A percentile compares a stretch with the other conserved stretches of the same genome.
Conservation (phyloP, 2,113 vertebrate genomes). For the Ochotona princeps region DNA sequence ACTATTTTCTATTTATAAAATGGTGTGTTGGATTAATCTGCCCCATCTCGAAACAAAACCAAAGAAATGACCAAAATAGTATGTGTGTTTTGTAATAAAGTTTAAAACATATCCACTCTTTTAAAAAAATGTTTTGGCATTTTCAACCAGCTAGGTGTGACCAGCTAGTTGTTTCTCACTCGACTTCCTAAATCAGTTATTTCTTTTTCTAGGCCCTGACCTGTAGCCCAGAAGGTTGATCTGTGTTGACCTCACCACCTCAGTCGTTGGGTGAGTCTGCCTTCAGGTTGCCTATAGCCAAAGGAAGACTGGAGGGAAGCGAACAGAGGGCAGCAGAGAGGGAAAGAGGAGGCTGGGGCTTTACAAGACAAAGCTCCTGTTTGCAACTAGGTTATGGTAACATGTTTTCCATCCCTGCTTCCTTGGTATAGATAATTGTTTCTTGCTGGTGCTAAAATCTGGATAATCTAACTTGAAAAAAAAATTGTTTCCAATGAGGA, state of each 20-base stretch:
- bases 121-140: neutral
- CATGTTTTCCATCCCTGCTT: neutral
- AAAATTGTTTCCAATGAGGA: too few relatives aligned
- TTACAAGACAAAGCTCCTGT: neutral
- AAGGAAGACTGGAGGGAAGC: neutral
- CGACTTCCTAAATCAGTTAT: neutral
- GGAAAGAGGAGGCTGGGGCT: neutral
- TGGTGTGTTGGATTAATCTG: neutral
- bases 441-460: neutral
- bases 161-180: neutral
- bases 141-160: neutral
- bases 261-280: neutral
- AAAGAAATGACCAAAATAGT: neutral
- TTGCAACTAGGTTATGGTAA: neutral
- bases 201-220: neutral
- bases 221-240: neutral
- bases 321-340: neutral
- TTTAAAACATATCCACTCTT: neutral
- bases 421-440: neutral
- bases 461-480: neutral
- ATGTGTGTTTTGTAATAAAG: slow-evolving; percentile 31
- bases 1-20: neutral
- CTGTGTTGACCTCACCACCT: neutral
- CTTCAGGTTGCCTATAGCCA: slow-evolving; percentile 5
- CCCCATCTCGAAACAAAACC: neutral